Percentiles rank a stretch among this genome's conserved stretches.
phyloP scores from a whole-genome alignment of 2,797 vertebrate species.

The Enteromius unitaeniatus region DNA sequence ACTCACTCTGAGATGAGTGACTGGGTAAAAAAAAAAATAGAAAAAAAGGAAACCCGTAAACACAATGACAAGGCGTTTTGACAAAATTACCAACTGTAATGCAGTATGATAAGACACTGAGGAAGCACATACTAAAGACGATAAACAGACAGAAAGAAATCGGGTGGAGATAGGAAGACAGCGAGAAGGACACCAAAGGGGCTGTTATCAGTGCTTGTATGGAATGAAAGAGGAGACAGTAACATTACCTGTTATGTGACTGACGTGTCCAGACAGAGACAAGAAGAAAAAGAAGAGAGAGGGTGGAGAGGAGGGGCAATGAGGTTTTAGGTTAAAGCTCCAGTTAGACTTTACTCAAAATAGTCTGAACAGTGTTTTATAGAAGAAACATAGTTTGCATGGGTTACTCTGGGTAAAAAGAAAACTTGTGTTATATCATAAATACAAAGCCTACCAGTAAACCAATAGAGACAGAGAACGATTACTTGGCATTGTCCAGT shows the following conservation, averaged over 20 bases:
- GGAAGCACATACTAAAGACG: conserved; percentile 52
- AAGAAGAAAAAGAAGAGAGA: conserved; percentile 64
- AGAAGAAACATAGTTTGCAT: not conserved
- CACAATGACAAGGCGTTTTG: conserved; percentile 47
- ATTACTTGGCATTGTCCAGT: not conserved
- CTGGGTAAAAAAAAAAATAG: not conserved
- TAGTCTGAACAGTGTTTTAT: not conserved
- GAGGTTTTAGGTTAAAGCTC: conserved; percentile 36
- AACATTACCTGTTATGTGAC: conserved; percentile 83
- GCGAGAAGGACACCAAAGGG: conserved; percentile 12
- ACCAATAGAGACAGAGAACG: not conserved
- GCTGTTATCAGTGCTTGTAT: conserved; percentile 39
- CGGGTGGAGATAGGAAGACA: conserved; percentile 11
- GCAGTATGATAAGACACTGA: conserved; percentile 44
- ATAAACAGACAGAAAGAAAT: conserved; percentile 27
- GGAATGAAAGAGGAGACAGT: conserved; percentile 66
- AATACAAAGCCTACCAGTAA: not conserved
- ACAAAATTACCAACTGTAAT: not conserved
- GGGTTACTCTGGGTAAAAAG: conserved; percentile 7
- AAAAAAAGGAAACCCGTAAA: conserved; percentile 53
- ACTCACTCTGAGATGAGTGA: conserved; percentile 37
- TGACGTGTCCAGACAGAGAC: conserved; percentile 82
- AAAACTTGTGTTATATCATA: conserved; percentile 4
- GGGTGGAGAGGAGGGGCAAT: conserved; percentile 40
- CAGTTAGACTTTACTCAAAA: conserved; percentile 24